Percentiles rank a stretch among this genome's conserved stretches.
Evolutionary conservation across 2,888 invertebrate genomes (phyloP).

Genomic region (Marronus borbonicus): DNA sequence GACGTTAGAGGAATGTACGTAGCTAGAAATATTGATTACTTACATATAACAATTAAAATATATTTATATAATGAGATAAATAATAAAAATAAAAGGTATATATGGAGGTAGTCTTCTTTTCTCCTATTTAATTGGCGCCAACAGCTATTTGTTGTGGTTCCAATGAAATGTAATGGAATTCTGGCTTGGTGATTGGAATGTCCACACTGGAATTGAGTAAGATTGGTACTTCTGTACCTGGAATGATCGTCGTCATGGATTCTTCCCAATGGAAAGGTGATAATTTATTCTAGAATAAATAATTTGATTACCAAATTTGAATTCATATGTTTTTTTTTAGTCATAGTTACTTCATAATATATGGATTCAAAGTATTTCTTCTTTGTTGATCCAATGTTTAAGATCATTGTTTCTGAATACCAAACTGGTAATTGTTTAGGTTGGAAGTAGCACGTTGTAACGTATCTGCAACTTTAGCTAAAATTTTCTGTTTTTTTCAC

Average conservation of each 20-base stretch:
- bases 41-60: too few species aligned
- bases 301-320: background rate
- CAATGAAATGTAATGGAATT: conserved; percentile 62
- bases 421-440: conserved; percentile 64
- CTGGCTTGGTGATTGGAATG: conserved; percentile 55
- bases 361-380: conserved; percentile 60
- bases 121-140: background rate
- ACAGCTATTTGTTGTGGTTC: conserved; percentile 60
- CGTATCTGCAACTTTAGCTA: conserved; percentile 60
- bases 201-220: conserved; percentile 52
- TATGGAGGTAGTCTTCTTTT: background rate
- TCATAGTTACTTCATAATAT: conserved; percentile 56
- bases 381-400: conserved; percentile 60
- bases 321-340: too few species aligned
- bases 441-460: conserved; percentile 65
- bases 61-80: background rate
- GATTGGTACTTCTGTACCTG: conserved; percentile 40
- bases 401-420: conserved; percentile 65
- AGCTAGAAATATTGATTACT: too few species aligned
- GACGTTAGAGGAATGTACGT: too few species aligned
- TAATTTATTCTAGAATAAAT: conserved; percentile 56
- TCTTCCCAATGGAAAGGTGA: conserved; percentile 59
- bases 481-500: too few species aligned
- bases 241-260: conserved; percentile 56
- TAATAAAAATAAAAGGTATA: too few species aligned